Conservation (phyloP, 2,113 vertebrate genomes). For the Microtus oregoni region DNA sequence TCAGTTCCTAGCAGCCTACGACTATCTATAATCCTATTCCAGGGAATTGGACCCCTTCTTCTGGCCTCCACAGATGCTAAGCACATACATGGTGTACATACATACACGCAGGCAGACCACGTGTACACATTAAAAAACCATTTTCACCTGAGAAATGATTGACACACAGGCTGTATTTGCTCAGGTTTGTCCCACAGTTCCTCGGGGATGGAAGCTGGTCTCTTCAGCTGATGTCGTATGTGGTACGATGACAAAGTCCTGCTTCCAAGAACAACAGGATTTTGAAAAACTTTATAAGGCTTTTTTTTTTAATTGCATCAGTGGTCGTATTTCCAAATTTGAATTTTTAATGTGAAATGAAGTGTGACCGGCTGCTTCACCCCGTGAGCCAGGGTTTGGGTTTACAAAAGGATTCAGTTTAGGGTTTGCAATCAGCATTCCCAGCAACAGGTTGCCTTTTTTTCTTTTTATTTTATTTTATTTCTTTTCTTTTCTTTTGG, state of each 20-base stretch:
- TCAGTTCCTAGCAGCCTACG: neutral
- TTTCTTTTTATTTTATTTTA: too few relatives aligned
- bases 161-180: neutral
- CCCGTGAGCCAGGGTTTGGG: neutral
- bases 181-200: neutral
- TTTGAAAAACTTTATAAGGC: slow-evolving; percentile 18
- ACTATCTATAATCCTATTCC: neutral
- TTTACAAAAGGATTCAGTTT: neutral
- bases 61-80: neutral
- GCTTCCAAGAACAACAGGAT: neutral
- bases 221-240: neutral
- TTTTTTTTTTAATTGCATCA: neutral
- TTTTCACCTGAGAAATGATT: slow-evolving; percentile 13
- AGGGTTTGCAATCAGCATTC: neutral
- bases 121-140: neutral
- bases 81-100: neutral
- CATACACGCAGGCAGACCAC: neutral
- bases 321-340: slow-evolving; percentile 5
- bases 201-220: neutral
- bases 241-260: neutral
- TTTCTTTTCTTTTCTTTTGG: too few relatives aligned
- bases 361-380: neutral
- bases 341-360: neutral
- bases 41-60: neutral
- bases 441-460: too few relatives aligned